Conservation (phyloP, 2,888 invertebrate species). For the Punctoribates punctum region DNA sequence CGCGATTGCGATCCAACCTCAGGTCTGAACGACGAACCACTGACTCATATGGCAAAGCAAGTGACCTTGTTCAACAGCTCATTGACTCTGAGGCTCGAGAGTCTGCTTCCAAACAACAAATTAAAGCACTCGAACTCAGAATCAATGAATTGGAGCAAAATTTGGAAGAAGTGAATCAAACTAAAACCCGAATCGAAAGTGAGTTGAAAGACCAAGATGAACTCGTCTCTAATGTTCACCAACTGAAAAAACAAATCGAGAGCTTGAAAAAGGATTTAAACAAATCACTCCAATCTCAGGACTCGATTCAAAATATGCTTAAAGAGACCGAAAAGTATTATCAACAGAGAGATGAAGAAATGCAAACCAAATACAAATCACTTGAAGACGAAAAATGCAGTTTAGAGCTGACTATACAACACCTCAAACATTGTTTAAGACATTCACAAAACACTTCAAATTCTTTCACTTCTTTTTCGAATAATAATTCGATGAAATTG, state of each 20-base stretch:
- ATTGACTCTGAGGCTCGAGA: conserved; percentile 45
- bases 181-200: conserved; percentile 41
- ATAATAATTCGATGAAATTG: not conserved
- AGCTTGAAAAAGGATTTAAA: conserved; percentile 51
- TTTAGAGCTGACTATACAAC: conserved; percentile 45
- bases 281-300: conserved; percentile 43
- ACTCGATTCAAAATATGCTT: conserved; percentile 38
- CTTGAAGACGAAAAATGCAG: conserved; percentile 45
- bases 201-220: conserved; percentile 47
- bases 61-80: conserved; percentile 19
- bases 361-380: conserved; percentile 41
- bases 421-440: conserved; percentile 39
- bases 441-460: not conserved
- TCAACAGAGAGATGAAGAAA: conserved; percentile 27
- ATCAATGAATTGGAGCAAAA: conserved; percentile 42
- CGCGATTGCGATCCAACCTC: conserved; percentile 41
- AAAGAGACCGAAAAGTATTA: conserved; percentile 26
- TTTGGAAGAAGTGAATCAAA: conserved; percentile 44
- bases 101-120: conserved; percentile 42
- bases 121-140: conserved; percentile 41
- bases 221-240: conserved; percentile 47
- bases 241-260: conserved; percentile 53
- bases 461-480: not conserved
- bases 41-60: conserved; percentile 35
- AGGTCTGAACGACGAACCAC: conserved; percentile 42